Conservation (phyloP, 2,888 invertebrate genomes). For the Latrodectus hesperus region DNA sequence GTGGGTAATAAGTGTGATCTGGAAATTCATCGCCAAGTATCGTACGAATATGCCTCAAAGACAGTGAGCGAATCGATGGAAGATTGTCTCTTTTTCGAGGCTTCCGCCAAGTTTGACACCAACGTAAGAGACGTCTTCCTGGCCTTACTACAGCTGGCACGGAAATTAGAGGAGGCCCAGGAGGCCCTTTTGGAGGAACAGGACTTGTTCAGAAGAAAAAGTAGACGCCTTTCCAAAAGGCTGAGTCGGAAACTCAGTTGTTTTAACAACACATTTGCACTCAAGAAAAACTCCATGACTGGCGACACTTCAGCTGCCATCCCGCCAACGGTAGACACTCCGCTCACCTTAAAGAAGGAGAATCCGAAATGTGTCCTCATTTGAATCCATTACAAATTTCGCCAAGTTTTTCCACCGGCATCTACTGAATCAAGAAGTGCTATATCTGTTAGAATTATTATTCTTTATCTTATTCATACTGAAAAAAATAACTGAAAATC, state of each 20-base stretch:
- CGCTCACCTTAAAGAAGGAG: neutral
- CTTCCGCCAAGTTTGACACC: constrained; percentile 71
- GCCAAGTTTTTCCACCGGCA: too few relatives aligned
- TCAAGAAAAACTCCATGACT: constrained; percentile 21
- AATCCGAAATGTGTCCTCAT: constrained; percentile 34
- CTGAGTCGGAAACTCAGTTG: constrained; percentile 62
- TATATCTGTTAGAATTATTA: too few relatives aligned
- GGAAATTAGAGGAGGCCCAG: constrained; percentile 76
- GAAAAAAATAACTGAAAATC: too few relatives aligned
- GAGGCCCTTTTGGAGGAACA: constrained; percentile 56
- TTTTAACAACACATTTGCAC: constrained; percentile 52
- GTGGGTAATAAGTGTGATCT: constrained; percentile 72
- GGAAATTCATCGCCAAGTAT: constrained; percentile 68
- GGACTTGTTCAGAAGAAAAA: constrained; percentile 41
- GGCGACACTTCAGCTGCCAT: neutral
- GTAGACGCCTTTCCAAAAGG: constrained; percentile 41
- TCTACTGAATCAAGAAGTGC: too few relatives aligned
- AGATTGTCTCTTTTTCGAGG: constrained; percentile 71
- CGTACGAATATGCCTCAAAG: constrained; percentile 58
- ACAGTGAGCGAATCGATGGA: constrained; percentile 61
- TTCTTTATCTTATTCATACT: too few relatives aligned
- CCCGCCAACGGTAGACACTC: too few relatives aligned
- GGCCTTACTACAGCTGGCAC: constrained; percentile 69
- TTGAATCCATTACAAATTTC: neutral
- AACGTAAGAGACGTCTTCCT: constrained; percentile 71